Conservation (phyloP, 2,113 vertebrate genomes). For the Amazona guildingii region DNA sequence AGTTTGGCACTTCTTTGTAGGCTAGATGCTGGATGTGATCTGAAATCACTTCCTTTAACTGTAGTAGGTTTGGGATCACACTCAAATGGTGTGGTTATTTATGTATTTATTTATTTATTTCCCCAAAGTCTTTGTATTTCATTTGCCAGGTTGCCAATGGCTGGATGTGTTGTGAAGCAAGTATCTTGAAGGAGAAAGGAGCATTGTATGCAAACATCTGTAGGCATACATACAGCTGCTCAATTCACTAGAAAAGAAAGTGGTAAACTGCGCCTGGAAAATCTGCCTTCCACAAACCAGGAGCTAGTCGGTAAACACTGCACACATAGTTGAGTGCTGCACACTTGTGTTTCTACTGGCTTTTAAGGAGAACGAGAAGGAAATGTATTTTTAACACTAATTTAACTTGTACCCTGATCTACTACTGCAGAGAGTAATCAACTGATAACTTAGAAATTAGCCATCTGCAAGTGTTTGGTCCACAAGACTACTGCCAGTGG, state of each 20-base stretch:
- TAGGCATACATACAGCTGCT: background rate
- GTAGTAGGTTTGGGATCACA: background rate
- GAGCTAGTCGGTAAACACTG: background rate
- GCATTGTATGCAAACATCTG: background rate
- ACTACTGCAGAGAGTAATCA: background rate
- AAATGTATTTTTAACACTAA: background rate
- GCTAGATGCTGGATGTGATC: background rate
- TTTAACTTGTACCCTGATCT: background rate
- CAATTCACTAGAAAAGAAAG: background rate
- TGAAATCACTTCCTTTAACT: background rate
- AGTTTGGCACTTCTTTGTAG: background rate
- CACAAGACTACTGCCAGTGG: background rate
- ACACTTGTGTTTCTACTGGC: background rate
- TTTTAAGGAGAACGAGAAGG: background rate
- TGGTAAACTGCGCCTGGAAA: background rate
- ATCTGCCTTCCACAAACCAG: background rate
- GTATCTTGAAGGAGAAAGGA: background rate
- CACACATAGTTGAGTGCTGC: background rate
- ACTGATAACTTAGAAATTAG: background rate
- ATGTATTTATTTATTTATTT: background rate
- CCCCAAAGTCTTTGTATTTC: background rate
- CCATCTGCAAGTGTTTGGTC: background rate
- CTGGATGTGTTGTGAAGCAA: background rate
- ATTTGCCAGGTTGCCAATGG: background rate
- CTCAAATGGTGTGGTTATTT: background rate